A percentile compares a stretch with the other conserved stretches of the same genome.
These are phyloP conservation scores for Hemaris fuciformis DNA, from an alignment of 2,888 invertebrate genomes.

Conservation along the genomic window DNA sequence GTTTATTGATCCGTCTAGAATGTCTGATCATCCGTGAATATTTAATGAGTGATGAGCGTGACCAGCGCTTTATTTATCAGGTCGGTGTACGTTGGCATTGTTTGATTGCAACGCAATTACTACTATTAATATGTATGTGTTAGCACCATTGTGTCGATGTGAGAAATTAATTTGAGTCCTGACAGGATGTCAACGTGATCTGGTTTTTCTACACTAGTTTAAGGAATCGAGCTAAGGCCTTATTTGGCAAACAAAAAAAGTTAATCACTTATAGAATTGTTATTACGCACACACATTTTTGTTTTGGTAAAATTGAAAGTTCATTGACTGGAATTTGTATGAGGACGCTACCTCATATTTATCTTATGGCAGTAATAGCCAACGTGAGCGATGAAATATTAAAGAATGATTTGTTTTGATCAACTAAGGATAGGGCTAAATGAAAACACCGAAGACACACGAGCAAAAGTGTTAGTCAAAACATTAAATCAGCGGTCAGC, in stretches of 20 bases:
- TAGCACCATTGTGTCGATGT: neutral
- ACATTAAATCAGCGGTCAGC: neutral
- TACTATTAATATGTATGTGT: neutral
- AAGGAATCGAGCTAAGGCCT: neutral
- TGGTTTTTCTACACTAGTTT: neutral
- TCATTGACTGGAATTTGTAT: neutral
- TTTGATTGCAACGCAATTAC: slow-evolving; percentile 7
- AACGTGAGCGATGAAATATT: neutral
- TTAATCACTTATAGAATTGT: neutral
- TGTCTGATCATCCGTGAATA: slow-evolving; percentile 7
- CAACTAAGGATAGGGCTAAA: neutral
- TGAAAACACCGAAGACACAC: neutral
- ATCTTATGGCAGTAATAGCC: too few species aligned
- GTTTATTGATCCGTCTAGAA: slow-evolving; percentile 27
- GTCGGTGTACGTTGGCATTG: neutral
- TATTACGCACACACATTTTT: neutral
- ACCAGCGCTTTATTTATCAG: slow-evolving; percentile 10
- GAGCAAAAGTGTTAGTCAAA: neutral
- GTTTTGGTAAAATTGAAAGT: neutral
- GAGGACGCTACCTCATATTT: neutral
- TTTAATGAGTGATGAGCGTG: slow-evolving; percentile 5
- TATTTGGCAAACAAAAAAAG: too few species aligned
- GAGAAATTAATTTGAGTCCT: neutral
- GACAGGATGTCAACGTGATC: neutral
- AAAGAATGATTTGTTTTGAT: neutral